These are phyloP conservation scores for Cataglyphis albicans DNA, from an alignment of 2,888 invertebrate species.

Conservation along the genomic window DNA sequence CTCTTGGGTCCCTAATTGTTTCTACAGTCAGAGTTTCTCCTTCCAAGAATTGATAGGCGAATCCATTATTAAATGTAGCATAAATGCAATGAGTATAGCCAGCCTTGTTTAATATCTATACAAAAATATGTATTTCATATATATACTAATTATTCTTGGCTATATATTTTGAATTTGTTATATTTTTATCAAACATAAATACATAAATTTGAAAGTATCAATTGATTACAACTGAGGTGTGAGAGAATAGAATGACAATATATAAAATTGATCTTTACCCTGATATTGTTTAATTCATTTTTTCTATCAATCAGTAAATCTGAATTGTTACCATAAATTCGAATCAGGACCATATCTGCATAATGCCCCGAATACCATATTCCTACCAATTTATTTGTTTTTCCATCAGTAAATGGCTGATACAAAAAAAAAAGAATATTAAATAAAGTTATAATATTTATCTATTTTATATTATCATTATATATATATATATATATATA, in stretches of 20 bases:
- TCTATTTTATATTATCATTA: not conserved
- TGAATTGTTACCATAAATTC: constrained; percentile 97
- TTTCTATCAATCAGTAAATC: constrained; percentile 96
- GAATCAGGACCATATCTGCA: constrained; percentile 92
- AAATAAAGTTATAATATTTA: not conserved
- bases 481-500: not conserved
- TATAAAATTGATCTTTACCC: constrained; percentile 72
- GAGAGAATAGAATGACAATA: no score
- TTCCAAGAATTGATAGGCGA: constrained; percentile 95
- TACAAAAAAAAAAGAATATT: constrained; percentile 37
- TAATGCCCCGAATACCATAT: constrained; percentile 85
- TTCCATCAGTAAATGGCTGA: constrained; percentile 97
- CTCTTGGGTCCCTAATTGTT: constrained; percentile 88
- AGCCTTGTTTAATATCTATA: constrained; percentile 89
- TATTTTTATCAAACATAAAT: not conserved
- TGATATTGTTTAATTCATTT: constrained; percentile 90
- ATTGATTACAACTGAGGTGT: not conserved
- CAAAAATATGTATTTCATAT: constrained; percentile 41
- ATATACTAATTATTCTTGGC: constrained; percentile 1
- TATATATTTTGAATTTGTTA: constrained; percentile 23
- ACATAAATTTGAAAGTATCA: not conserved
- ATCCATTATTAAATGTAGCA: constrained; percentile 97
- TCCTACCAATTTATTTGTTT: constrained; percentile 96
- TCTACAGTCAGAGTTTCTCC: constrained; percentile 92
- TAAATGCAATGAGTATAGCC: constrained; percentile 95